Conservation (phyloP, 1,140 invertebrate genomes). For the Bradysia coprophila region DNA sequence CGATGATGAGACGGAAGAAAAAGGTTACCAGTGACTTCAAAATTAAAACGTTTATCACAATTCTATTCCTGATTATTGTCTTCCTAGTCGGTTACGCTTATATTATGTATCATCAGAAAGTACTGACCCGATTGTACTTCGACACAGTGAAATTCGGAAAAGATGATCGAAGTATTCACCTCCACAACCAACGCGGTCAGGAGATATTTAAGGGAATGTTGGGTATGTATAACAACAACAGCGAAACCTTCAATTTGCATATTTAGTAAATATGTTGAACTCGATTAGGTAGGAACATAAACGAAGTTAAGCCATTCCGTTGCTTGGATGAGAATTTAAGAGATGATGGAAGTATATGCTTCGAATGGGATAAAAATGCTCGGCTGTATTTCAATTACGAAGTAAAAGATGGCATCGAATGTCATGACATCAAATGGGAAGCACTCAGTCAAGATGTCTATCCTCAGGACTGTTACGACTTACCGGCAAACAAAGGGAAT, state of each 20-base stretch:
- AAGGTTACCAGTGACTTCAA: conserved; percentile 48
- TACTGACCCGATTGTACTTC: conserved; percentile 63
- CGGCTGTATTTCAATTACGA: conserved; percentile 47
- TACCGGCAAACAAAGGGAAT: conserved; percentile 39
- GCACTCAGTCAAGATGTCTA: conserved; percentile 37
- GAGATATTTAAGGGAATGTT: too few relatives aligned
- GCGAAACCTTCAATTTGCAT: too few relatives aligned
- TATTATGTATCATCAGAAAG: conserved; percentile 61
- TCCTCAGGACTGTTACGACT: conserved; percentile 69
- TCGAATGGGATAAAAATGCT: conserved; percentile 61
- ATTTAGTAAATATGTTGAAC: conserved; percentile 11
- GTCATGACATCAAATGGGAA: conserved; percentile 70
- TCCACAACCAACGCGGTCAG: conserved; percentile 49
- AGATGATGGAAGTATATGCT: conserved; percentile 45
- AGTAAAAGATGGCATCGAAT: conserved; percentile 36
- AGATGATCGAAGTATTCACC: conserved; percentile 49
- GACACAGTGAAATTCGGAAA: conserved; percentile 68
- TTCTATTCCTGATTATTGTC: conserved; percentile 60
- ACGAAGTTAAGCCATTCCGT: conserved; percentile 33
- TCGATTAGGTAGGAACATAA: not conserved
- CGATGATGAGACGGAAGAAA: conserved; percentile 35
- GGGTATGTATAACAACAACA: too few relatives aligned
- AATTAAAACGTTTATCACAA: conserved; percentile 55
- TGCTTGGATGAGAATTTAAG: conserved; percentile 44
- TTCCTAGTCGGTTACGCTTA: conserved; percentile 69